Percentiles rank a stretch among this genome's conserved stretches.
Conservation (phyloP, 2,888 invertebrate genomes). For the Zygothrica quintamaculata region DNA sequence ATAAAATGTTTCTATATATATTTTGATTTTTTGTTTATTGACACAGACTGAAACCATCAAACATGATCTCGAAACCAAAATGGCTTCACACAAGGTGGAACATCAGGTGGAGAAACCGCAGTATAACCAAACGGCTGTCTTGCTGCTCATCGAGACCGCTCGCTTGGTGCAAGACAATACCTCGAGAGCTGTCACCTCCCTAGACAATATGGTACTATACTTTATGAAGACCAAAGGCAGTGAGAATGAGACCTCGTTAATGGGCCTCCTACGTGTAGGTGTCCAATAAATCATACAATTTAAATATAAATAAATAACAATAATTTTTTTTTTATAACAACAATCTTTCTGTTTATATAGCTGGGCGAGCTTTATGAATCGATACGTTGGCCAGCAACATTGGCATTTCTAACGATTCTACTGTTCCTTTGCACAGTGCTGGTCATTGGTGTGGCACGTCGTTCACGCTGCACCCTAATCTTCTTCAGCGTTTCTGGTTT, state of each 20-base stretch:
- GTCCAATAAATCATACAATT: too few relatives aligned
- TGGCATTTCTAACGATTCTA: conserved; percentile 83
- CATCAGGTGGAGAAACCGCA: conserved; percentile 92
- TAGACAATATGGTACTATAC: conserved; percentile 84
- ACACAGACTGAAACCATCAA: conserved; percentile 91
- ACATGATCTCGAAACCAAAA: conserved; percentile 89
- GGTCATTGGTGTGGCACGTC: conserved; percentile 84
- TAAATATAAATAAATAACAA: background rate
- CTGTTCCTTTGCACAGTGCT: conserved; percentile 83
- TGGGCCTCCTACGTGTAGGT: conserved; percentile 83
- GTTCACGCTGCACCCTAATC: conserved; percentile 93
- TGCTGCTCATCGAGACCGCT: conserved; percentile 88
- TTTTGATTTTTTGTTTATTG: conserved; percentile 47
- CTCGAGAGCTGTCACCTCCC: conserved; percentile 87
- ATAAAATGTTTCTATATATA: background rate
- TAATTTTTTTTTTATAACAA: background rate
- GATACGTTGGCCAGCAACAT: conserved; percentile 85
- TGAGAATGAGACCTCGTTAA: conserved; percentile 83
- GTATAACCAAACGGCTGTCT: conserved; percentile 91
- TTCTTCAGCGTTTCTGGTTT: conserved; percentile 94
- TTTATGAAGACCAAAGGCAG: conserved; percentile 84
- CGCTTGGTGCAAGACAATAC: conserved; percentile 90
- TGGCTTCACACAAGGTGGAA: conserved; percentile 88
- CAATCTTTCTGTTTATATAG: conserved; percentile 58
- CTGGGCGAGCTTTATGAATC: conserved; percentile 84